Evolutionary conservation across 2,113 vertebrate species (phyloP), one percentile per base, ranked within the genome.

Genomic region (Naja naja): DNA sequence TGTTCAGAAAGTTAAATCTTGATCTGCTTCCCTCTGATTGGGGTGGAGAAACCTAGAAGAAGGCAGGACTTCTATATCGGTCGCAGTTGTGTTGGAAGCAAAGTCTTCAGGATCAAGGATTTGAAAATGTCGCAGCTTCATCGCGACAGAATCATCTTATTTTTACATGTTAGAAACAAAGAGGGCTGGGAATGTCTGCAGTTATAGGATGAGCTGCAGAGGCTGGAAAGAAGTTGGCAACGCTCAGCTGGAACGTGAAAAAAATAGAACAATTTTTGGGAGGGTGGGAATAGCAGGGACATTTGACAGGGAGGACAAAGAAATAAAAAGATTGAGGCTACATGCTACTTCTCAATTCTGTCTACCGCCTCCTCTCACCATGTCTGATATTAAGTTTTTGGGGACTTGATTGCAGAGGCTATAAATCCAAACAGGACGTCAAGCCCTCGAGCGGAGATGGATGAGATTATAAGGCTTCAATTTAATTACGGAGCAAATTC

Each of bases 401-500:
- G 2, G 69, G 45, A 74, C 45, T 47, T 12, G 30, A 34, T 53
- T 23, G 23, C 69, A 49, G 89, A 74, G 52, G 89, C 34, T 34
- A n/a, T n/a, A 34, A 20, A 30, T 64, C 30, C 39, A 69, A 11
- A 49, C n/a, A 91, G n/a, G 25, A 49, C 22, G 25, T 5, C 81
- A 91, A 58, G 39, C 90, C 53, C 54, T 85, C 27, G 39, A 85
- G 90, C 54, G 5, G 27, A 30, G 81, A 43, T 27, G 86, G 56
- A 87, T 22, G 45, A 87, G 53, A 91, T 91, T 87, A 55, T 58
- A 58, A 58, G 16, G 7, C 43, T 43, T 47, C 81, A 47, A 58
- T 91, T 58, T 91, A 87, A 91, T 91, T 91, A 86, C 11, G 23
- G 54, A 45, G 81, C 81, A 22, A 47, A 91, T 58, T 91, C 4